phyloP scores from a whole-genome alignment of 2,797 vertebrate species.

The Falco berigora region DNA sequence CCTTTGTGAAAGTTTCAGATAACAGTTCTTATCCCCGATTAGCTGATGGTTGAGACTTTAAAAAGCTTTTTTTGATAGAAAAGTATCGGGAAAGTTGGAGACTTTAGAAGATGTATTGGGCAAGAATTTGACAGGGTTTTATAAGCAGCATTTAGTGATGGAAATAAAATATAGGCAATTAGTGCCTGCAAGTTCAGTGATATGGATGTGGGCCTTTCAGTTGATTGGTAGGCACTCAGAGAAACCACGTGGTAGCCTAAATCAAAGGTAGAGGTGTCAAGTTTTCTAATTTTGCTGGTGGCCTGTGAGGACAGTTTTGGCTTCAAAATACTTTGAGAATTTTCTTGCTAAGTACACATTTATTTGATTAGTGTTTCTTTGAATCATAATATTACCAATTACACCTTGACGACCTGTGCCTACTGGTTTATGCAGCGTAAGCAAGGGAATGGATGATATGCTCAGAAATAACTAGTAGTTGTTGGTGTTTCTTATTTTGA shows the following conservation, averaged over 20 bases:
- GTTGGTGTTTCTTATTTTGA: not conserved
- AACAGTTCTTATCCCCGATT: not conserved
- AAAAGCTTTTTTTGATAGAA: not conserved
- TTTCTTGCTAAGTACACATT: not conserved
- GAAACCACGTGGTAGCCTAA: not conserved
- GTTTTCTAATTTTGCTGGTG: not conserved
- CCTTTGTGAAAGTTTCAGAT: not conserved
- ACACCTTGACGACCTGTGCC: not conserved
- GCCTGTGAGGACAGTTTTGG: not conserved
- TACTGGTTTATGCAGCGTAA: not conserved
- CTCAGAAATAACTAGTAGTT: not conserved
- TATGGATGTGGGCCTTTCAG: not conserved
- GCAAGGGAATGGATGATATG: not conserved
- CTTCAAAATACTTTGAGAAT: not conserved
- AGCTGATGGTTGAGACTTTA: not conserved
- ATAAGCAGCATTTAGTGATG: not conserved
- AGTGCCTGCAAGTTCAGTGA: not conserved
- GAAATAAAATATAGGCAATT: not conserved
- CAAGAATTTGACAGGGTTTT: not conserved
- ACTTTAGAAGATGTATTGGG: not conserved
- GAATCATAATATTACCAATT: not conserved
- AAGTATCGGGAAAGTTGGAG: not conserved
- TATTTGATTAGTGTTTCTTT: not conserved
- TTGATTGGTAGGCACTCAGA: not conserved
- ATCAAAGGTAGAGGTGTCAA: not conserved